Conservation (phyloP, 2,113 vertebrate species). For the Alosa alosa region DNA sequence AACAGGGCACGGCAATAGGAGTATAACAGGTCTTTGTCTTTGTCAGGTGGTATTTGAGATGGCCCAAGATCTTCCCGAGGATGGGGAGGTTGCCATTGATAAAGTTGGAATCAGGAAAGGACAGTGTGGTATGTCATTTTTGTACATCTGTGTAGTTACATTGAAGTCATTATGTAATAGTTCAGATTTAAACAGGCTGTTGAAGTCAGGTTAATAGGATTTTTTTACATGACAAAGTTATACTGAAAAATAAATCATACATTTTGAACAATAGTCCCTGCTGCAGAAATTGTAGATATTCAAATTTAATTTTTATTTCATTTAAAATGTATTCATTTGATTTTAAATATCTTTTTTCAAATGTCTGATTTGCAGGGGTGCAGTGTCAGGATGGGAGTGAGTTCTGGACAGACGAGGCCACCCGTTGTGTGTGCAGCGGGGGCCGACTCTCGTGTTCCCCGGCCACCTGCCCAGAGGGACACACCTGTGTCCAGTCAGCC, state of each 20-base stretch:
- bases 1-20: neutral
- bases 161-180: neutral
- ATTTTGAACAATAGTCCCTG: no score
- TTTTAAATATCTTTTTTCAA: neutral
- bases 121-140: constrained; percentile 57
- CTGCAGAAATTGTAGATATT: neutral
- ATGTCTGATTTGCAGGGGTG: constrained; percentile 49
- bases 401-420: constrained; percentile 73
- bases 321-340: neutral
- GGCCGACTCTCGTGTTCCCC: constrained; percentile 67
- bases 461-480: constrained; percentile 59
- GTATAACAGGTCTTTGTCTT: constrained; percentile 21
- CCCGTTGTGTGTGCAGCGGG: constrained; percentile 71
- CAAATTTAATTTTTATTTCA: no score
- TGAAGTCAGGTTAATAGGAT: neutral
- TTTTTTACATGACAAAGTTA: no score
- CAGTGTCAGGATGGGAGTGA: constrained; percentile 65
- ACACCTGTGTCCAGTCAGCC: constrained; percentile 65
- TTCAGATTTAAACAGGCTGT: neutral
- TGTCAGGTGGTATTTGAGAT: constrained; percentile 77
- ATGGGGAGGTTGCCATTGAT: constrained; percentile 62
- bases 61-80: constrained; percentile 55
- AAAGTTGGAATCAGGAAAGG: constrained; percentile 67
- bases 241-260: no score
- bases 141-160: neutral